Percentiles rank a stretch among this genome's conserved stretches.
Evolutionary conservation across 1,140 invertebrate genomes (phyloP).

Genomic region (Drosophila hydei): DNA sequence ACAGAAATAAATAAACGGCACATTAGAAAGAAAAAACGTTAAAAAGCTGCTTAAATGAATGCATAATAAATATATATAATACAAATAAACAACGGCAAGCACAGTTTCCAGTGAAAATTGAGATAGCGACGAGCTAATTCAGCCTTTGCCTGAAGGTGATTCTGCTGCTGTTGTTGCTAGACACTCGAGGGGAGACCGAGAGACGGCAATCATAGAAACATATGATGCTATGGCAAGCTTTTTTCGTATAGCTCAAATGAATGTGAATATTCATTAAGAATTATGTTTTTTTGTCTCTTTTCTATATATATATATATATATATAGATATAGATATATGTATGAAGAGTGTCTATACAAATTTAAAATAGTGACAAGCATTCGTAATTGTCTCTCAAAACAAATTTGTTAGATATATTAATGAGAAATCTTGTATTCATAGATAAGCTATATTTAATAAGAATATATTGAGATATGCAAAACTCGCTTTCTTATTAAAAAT

Average conservation of each 20-base stretch:
- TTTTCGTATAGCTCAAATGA: conserved; percentile 34
- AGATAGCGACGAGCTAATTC: conserved; percentile 49
- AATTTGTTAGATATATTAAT: background rate
- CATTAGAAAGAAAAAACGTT: conserved; percentile 6
- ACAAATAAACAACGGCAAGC: conserved; percentile 14
- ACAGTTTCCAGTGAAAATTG: conserved; percentile 32
- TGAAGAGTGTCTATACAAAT: conserved; percentile 4
- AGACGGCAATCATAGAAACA: conserved; percentile 37
- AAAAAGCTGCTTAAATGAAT: conserved; percentile 5
- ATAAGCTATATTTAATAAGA: background rate
- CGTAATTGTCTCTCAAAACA: conserved; percentile 10
- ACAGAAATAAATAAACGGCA: conserved; percentile 11
- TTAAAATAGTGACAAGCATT: conserved; percentile 19
- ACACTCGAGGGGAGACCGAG: conserved; percentile 37
- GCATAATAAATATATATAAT: conserved; percentile 10
- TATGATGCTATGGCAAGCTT: conserved; percentile 54
- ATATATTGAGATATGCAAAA: background rate
- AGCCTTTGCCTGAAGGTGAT: conserved; percentile 71
- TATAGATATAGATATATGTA: background rate
- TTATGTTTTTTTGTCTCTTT: conserved; percentile 23
- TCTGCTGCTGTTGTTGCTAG: conserved; percentile 38
- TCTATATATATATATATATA: conserved; percentile 17
- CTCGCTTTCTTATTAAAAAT: background rate
- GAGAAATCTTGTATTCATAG: no score
- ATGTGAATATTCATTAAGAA: conserved; percentile 48